Base-by-base conservation (phyloP, 2,888 invertebrate genomes). In the Capitulum mitella region DNA sequence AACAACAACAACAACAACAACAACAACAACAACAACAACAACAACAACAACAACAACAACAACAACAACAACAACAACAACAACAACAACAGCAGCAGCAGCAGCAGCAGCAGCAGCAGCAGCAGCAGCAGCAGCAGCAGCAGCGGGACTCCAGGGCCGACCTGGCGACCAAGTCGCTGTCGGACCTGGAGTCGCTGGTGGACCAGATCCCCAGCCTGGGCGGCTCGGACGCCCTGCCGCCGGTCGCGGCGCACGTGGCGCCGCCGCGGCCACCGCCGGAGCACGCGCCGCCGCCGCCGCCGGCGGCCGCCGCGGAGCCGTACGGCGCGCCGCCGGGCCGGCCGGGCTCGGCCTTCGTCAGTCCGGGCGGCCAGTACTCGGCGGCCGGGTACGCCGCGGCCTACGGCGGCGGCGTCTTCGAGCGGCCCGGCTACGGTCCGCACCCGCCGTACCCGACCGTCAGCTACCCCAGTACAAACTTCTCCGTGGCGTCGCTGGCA, bases 201-300 rank as follows among this genome's bases (percentile, higher is more conserved):
- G 94, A 95, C 87, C 95, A 95, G 89, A 95, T 95, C 86, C 95
- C 94, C 78, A 92, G 93, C 83, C 92, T 94, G 86, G 91, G 92
- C 79, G 46, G 46, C 75, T n/a, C 26, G 46, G 93, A 94, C 83
- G 91, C 91, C 12, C 77, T 77, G 48, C 79, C 77, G 70, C n/a
- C 26, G 16, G 90, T 89, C 14, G 81, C 81, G 40, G 83, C 80
- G 19, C 79, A 80, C 40, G 34, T 16, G 77, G 80, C n/a, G 78
- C 79, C 32, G 77, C 79, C 26, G 51, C 54, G n/a, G 78, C 77
- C 26, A 43, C 32, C 64, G 19, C 64, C 37, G 6, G 70, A 70
- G 70, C 37, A 70, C 70, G 54, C 75, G 78, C 82, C 48, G 79
- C 83, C 14, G 81, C 83, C 75, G 79, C 80, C 79, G 79, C 79